A percentile compares a stretch with the other conserved stretches of the same genome.
Conservation (phyloP, 2,113 vertebrate species). For the Pongo abelii region DNA sequence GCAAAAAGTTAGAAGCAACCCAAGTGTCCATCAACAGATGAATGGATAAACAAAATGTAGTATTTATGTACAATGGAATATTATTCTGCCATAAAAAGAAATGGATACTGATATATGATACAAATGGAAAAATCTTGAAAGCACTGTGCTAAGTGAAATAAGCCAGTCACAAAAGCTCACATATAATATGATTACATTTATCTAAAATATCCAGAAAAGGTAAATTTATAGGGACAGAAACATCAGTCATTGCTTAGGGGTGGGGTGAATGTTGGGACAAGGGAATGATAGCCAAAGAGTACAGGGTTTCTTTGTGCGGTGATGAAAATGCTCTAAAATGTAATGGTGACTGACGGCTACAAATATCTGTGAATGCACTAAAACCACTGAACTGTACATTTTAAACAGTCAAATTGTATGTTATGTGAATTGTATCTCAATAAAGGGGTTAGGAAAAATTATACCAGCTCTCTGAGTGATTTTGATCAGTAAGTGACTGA, state of each 20-base stretch:
- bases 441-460: neutral
- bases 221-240: neutral
- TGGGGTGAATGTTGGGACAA: fast-evolving
- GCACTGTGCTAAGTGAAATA: neutral
- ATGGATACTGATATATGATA: neutral
- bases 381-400: neutral
- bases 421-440: neutral
- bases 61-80: neutral
- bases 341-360: neutral
- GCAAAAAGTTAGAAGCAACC: neutral
- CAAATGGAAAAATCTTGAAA: neutral
- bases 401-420: neutral
- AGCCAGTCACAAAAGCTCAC: neutral
- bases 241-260: neutral
- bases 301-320: neutral
- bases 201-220: neutral
- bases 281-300: neutral
- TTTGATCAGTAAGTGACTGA: neutral
- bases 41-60: neutral
- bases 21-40: neutral
- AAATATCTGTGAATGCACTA: neutral
- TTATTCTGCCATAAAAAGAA: neutral
- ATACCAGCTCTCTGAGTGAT: neutral
- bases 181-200: neutral
- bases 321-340: neutral